Evolutionary conservation across 2,888 invertebrate species (phyloP).

Genomic region (Quadriops clusia): DNA sequence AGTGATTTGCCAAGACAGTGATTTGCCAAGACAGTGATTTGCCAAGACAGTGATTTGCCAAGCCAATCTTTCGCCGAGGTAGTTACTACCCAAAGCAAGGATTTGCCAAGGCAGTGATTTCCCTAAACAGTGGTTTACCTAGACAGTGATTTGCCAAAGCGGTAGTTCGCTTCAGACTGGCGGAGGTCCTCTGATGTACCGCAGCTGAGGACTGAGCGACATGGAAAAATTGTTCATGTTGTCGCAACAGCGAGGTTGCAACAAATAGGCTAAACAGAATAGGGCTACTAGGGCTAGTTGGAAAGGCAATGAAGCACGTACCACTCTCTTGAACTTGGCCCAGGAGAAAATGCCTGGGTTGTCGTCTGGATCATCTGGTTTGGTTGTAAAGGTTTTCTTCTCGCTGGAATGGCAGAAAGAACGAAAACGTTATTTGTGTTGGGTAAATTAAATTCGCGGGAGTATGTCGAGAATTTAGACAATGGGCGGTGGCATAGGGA

Average conservation of each 20-base stretch:
- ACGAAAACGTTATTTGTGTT: background rate
- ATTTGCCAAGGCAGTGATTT: no score
- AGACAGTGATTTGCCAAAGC: no score
- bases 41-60: no score
- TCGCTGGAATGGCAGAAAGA: conserved; percentile 19
- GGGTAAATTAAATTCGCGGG: no score
- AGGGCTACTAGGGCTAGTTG: conserved; percentile 63
- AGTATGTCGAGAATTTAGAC: no score
- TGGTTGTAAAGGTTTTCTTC: no score
- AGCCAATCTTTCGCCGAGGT: no score
- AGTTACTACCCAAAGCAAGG: no score
- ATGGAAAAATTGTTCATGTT: conserved; percentile 63
- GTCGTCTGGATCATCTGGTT: conserved; percentile 44
- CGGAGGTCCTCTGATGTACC: conserved; percentile 72
- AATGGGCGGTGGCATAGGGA: no score
- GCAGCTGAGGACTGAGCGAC: conserved; percentile 66
- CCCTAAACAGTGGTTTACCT: no score
- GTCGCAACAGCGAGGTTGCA: conserved; percentile 68
- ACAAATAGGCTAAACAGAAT: conserved; percentile 59
- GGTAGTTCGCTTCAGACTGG: conserved; percentile 68
- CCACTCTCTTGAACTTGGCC: conserved; percentile 59
- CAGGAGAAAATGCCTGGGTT: conserved; percentile 44
- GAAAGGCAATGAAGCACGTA: conserved; percentile 62
- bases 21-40: no score
- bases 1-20: no score